Percentiles rank a stretch among this genome's conserved stretches.
phyloP scores from a whole-genome alignment of 2,113 vertebrate genomes.

The Cynoglossus semilaevis region DNA sequence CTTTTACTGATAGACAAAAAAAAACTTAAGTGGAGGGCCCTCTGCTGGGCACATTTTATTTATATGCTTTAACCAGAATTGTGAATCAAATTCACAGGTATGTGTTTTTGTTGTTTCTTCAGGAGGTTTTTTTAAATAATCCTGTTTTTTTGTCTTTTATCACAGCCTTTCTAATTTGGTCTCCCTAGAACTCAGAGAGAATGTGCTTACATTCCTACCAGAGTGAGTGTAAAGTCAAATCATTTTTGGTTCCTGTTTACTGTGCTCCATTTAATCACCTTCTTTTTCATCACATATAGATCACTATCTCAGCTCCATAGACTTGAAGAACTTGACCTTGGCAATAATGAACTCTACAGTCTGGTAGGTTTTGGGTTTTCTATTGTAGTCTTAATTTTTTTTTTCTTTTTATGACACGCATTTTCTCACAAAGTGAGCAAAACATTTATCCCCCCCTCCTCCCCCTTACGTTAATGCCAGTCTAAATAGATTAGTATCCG shows the following conservation, averaged over 20 bases:
- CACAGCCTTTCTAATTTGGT: slow-evolving; percentile 91
- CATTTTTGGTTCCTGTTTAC: neutral
- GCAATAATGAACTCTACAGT: slow-evolving; percentile 94
- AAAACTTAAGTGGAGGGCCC: too few species aligned
- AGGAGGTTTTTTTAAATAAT: neutral
- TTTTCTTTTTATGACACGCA: neutral
- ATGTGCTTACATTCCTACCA: slow-evolving; percentile 92
- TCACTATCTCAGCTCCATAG: slow-evolving; percentile 89
- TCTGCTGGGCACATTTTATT: too few species aligned
- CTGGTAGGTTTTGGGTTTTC: slow-evolving; percentile 80
- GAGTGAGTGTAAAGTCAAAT: slow-evolving; percentile 83
- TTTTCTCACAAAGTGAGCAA: neutral
- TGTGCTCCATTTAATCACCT: neutral
- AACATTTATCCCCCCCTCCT: slow-evolving; percentile 29
- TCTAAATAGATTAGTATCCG: slow-evolving; percentile 50
- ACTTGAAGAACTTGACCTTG: slow-evolving; percentile 96
- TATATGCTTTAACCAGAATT: neutral
- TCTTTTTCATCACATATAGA: slow-evolving; percentile 70
- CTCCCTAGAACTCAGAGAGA: slow-evolving; percentile 97
- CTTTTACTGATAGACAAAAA: too few species aligned
- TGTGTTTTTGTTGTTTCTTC: neutral
- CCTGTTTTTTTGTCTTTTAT: slow-evolving; percentile 32
- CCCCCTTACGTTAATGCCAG: slow-evolving; percentile 9
- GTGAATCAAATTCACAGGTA: neutral
- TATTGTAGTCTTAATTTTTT: slow-evolving; percentile 4